Evolutionary conservation across 2,113 vertebrate species (phyloP).

Genomic region (Aix galericulata): DNA sequence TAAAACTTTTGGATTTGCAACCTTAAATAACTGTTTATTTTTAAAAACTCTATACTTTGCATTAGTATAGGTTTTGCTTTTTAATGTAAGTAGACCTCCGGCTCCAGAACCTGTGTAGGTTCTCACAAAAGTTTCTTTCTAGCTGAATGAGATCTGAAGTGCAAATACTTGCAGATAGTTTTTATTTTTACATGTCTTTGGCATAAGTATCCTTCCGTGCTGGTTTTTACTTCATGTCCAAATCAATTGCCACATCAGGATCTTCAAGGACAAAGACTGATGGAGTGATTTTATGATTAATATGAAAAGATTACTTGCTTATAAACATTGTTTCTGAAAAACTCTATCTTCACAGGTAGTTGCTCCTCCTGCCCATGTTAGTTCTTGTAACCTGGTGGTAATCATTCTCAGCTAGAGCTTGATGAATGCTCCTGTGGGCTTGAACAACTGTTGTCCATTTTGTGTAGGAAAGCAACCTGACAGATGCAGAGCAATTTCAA

Average conservation of each 20-base stretch:
- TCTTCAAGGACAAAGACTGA: conserved; percentile 30
- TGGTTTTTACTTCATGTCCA: conserved; percentile 27
- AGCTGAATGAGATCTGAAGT: conserved; percentile 28
- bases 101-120: background rate
- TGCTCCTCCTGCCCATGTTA: background rate
- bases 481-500: background rate
- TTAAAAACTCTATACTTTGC: background rate
- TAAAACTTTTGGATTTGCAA: background rate
- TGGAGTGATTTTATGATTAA: background rate
- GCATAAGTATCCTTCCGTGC: background rate
- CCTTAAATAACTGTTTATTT: background rate
- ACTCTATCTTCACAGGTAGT: background rate
- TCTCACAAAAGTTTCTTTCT: background rate
- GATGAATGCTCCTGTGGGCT: background rate
- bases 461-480: background rate
- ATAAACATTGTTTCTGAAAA: conserved; percentile 2
- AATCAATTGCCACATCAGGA: conserved; percentile 27
- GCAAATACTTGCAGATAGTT: conserved; percentile 46
- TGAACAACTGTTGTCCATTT: background rate
- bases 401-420: background rate
- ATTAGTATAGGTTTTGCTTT: background rate
- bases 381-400: background rate
- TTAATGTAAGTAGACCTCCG: background rate
- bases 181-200: conserved; percentile 32
- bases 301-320: background rate